phyloP scores from a whole-genome alignment of 2,113 vertebrate species.

The Plotosus lineatus region DNA sequence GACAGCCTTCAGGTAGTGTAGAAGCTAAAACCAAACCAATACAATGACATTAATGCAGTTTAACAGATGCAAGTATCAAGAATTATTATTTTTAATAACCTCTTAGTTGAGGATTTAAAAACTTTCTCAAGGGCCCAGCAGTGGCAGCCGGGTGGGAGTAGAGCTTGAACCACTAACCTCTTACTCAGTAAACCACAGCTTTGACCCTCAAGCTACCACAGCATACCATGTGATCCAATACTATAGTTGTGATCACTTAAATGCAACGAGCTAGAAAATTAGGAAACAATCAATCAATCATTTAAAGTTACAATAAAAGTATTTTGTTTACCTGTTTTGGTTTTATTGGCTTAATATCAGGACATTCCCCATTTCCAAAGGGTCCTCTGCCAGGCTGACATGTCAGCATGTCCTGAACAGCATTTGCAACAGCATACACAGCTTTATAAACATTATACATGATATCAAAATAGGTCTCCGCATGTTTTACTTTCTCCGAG shows the following conservation, averaged over 20 bases:
- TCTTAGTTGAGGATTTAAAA: too few species aligned
- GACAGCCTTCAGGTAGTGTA: slow-evolving; percentile 56
- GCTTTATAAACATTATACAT: slow-evolving; percentile 66
- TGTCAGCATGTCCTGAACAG: slow-evolving; percentile 60
- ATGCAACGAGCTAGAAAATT: too few species aligned
- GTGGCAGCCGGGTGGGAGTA: too few species aligned
- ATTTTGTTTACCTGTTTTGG: slow-evolving; percentile 52
- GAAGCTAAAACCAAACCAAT: slow-evolving; percentile 49
- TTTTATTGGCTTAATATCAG: slow-evolving; percentile 49
- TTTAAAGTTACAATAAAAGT: background rate
- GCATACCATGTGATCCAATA: background rate
- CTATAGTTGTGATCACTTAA: background rate
- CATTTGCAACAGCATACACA: slow-evolving; percentile 62
- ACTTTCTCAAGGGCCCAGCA: too few species aligned
- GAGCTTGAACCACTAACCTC: too few species aligned
- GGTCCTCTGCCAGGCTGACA: slow-evolving; percentile 49
- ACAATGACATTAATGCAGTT: too few species aligned
- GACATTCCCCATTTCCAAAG: slow-evolving; percentile 50
- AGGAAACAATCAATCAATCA: background rate
- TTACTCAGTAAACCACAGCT: too few species aligned
- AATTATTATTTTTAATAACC: too few species aligned
- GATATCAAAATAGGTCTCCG: slow-evolving; percentile 57
- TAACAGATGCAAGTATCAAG: too few species aligned
- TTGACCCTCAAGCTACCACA: too few species aligned
- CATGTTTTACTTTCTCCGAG: slow-evolving; percentile 52